Base-by-base conservation (phyloP, 2,113 vertebrate genomes). In the Chaenogobius annularis region DNA sequence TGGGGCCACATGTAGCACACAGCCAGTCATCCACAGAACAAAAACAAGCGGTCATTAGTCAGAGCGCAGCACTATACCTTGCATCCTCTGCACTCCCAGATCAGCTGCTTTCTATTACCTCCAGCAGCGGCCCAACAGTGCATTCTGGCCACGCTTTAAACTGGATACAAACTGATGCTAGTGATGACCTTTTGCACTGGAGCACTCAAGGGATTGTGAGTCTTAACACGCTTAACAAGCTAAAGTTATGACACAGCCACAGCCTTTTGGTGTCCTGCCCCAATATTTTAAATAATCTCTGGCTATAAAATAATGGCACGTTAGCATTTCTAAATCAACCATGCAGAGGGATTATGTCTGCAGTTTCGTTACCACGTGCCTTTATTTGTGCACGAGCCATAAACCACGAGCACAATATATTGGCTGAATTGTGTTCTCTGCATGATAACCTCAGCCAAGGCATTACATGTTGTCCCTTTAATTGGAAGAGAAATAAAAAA, bases 41-140 rank as follows among this genome's bases (percentile, higher is more conserved):
- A 89, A 91, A 91, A 91, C 89, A 92, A 69, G 63, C 62, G 84
- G 86, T 88, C 87, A 85, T 88, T 87, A 88, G 81, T 63, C 35
- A 70, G 70, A 75, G 71, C 75, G 70, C 69, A 55, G 68, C 77
- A 76, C 70, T 79, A 72, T 86, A 85, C 89, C 85, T 88, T 88
- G 70, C 78, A 9, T 72, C 81, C 73, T 83, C 78, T 82, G 77
- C 74, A 72, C 82, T 87, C 89, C 87, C 81, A 87, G 83, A 75
- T 93, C 91, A 93, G 87, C 80, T 89, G 89, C 83, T 89, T 91
- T 86, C 81, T 84, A 91, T 92, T 92, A 91, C 78, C 70, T 70
- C 69, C 14, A 61, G 43, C 74, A 81, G 85, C 26, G 2, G 70
- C 79, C 77, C 71, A 48, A 76, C 64, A 79, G 87, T 83, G 92